These are phyloP conservation scores for Bombyx huttoni DNA, from an alignment of 2,888 invertebrate species.

Conservation along the genomic window DNA sequence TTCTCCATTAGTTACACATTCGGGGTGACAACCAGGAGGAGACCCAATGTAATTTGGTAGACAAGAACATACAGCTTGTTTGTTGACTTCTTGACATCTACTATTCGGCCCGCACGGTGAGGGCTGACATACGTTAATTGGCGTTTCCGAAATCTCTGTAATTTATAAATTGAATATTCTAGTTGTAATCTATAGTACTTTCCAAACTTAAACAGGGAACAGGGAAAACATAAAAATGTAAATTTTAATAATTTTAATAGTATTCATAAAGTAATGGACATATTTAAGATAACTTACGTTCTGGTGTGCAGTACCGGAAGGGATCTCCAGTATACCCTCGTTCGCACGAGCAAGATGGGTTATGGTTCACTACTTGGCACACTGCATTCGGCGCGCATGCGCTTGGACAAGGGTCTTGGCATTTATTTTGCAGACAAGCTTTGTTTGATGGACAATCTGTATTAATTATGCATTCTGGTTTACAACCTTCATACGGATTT, in stretches of 20 bases:
- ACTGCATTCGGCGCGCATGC: conserved; percentile 83
- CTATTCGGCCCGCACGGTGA: conserved; percentile 85
- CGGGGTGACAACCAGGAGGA: conserved; percentile 83
- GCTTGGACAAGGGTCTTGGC: conserved; percentile 83
- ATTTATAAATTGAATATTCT: conserved; percentile 5
- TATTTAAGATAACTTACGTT: conserved; percentile 60
- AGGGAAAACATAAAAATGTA: not conserved
- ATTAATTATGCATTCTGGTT: conserved; percentile 80
- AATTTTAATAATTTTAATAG: not conserved
- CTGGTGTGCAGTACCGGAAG: conserved; percentile 73
- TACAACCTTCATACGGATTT: conserved; percentile 83
- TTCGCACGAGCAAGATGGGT: conserved; percentile 78
- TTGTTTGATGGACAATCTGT: conserved; percentile 79
- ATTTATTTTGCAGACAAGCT: conserved; percentile 81
- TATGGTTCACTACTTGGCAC: conserved; percentile 81
- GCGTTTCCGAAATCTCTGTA: conserved; percentile 32
- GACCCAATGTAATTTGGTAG: conserved; percentile 78
- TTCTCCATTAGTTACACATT: conserved; percentile 83
- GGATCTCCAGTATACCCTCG: conserved; percentile 82
- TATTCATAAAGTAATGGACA: not conserved
- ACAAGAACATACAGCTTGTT: conserved; percentile 83
- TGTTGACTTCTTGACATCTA: conserved; percentile 79
- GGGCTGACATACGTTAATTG: conserved; percentile 75
- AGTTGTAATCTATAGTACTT: not conserved
- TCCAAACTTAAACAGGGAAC: not conserved